Conservation (phyloP, 1,140 invertebrate genomes). For the Drosophila athabasca region DNA sequence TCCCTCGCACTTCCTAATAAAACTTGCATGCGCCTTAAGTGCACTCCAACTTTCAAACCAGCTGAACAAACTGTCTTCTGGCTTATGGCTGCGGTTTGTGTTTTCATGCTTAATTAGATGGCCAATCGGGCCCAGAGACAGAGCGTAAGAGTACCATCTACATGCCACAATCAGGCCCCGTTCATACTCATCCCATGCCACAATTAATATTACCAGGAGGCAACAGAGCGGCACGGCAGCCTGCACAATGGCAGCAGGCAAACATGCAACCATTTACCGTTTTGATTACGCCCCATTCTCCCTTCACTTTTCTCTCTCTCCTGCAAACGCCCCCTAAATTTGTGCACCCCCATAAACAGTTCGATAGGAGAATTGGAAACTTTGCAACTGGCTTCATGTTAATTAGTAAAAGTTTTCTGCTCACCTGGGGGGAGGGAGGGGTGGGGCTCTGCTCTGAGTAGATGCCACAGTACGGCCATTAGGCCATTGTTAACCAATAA, state of each 20-base stretch:
- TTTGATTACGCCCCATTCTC: slow-evolving; percentile 36
- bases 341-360: slow-evolving; percentile 23
- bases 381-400: slow-evolving; percentile 36
- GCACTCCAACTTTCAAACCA: slow-evolving; percentile 47
- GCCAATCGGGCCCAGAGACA: slow-evolving; percentile 24
- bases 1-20: slow-evolving; percentile 29
- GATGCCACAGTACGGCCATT: slow-evolving; percentile 1
- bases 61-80: slow-evolving; percentile 11
- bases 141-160: slow-evolving; percentile 3
- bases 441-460: not conserved
- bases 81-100: slow-evolving; percentile 12
- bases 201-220: slow-evolving; percentile 33
- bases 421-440: not conserved
- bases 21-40: slow-evolving; percentile 57
- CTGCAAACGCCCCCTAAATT: slow-evolving; percentile 21
- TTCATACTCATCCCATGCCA: slow-evolving; percentile 2
- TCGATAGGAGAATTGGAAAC: slow-evolving; percentile 39
- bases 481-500: slow-evolving; percentile 12
- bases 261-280: slow-evolving; percentile 48
- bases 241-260: slow-evolving; percentile 43
- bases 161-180: slow-evolving; percentile 22
- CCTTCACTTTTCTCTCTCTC: slow-evolving; percentile 10
- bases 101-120: slow-evolving; percentile 57
- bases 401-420: slow-evolving; percentile 43
- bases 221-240: slow-evolving; percentile 9